Base-by-base conservation (phyloP, 2,888 invertebrate species). In the Toxonevra muliebris region DNA sequence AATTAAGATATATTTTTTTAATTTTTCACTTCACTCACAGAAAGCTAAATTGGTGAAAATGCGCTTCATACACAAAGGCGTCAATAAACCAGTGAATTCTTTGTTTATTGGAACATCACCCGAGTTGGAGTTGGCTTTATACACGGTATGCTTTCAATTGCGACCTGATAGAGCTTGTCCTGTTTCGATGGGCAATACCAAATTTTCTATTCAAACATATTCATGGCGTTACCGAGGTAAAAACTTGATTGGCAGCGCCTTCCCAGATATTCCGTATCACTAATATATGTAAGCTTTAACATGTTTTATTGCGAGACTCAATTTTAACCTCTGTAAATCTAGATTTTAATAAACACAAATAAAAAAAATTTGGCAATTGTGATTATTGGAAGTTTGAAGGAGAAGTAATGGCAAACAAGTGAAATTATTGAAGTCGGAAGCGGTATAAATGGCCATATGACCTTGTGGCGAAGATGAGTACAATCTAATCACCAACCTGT, bases 61-160 rank as follows among this genome's bases (percentile, higher is more conserved):
- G 53, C 92, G 93, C 72, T 90, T 93, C 71, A 89, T 87, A 65
- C 91, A 92, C 82, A 89, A 90, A 78, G 89, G 89, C 1, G 85
- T 89, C 1, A 90, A 90, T 72, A 95, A 95, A 79, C 93, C 94
- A 0, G 92, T 93, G 0, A 91, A 91, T 62, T 88, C 89, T 0
- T 88, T 94, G 87, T 93, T 95, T 77, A 87, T 95, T 70, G 95
- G 95, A 30, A 93, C 93, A 1, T 95, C 95, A 63, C 97, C 97
- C 0, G 97, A 97, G 85, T 87, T 96, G 73, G 97, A 97, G 84
- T 88, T 97, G 86, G 93, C 96, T 0, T 84, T 97, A 2, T 97
- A 95, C 82, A 93, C 96, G 0, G 88, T 95, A 5, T 97, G 97
- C 80, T 96, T 93, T 82, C 86, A 93, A 54, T 86, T 92, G 13